Evolutionary conservation across 2,113 vertebrate genomes (phyloP), one percentile per base, ranked within the genome.

Genomic region (Orycteropus afer): DNA sequence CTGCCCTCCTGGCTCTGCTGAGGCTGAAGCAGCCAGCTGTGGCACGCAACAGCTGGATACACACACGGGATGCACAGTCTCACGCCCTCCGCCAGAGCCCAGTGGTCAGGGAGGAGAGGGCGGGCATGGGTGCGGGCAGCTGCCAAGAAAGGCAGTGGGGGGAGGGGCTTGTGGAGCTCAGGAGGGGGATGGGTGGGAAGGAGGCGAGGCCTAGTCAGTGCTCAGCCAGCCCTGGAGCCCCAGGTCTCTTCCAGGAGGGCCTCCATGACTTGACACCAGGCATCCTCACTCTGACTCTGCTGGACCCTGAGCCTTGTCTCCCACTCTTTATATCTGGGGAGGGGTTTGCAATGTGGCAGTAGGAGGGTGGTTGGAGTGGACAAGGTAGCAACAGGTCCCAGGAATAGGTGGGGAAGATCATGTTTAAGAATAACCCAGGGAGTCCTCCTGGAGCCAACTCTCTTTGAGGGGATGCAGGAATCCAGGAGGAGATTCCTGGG

Each of bases 1-100:
- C 7, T 18, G 1, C 25, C 57, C 10, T 51, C 27, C 23, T 10
- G 37, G 49, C 65, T 73, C 63, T 57, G 25, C 55, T 27, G 27
- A 83, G 63, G 82, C 74, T 0, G 1, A 61, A 0, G 90, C 92
- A 96, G 96, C 82, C 97, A 95, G 92, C 95, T 95, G 92, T 95
- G 90, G 85, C 40, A 0, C 92, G 51, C n/a, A 57, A 91, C 93
- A 96, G 96, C 96, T 97, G 94, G 90, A 91, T 84, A 95, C 63
- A 94, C 82, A 95, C 42, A 34, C 17, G 37, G 77, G 59, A 81
- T 34, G 9, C 47, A 7, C 2, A 1, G 85, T 95, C 95, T 94
- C 97, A 96, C 71, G 85, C 81, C 86, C 90, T 96, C 61, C 69
- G 78, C 87, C 90, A 95, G 74, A 61, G 55, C 63, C 29, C n/a